These are phyloP conservation scores for Coelopa pilipes DNA, from an alignment of 2,888 invertebrate species.

Conservation along the genomic window DNA sequence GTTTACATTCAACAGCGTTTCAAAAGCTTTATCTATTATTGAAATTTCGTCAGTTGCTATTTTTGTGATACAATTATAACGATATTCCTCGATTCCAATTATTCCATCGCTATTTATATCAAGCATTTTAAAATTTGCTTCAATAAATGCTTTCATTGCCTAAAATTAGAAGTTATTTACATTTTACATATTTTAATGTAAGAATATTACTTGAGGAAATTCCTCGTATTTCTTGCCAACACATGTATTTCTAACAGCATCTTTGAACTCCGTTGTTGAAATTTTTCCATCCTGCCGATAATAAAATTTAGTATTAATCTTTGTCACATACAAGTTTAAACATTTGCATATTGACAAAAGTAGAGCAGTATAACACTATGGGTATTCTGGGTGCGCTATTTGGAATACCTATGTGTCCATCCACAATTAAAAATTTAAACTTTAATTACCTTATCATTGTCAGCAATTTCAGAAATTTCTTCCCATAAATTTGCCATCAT, in stretches of 20 bases:
- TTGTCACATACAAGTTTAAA: not conserved
- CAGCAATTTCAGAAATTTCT: conserved; percentile 85
- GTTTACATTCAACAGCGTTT: conserved; percentile 77
- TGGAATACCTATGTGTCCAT: too few species aligned
- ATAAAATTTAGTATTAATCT: too few species aligned
- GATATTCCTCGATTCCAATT: conserved; percentile 82
- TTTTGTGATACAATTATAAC: conserved; percentile 84
- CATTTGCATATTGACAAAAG: not conserved
- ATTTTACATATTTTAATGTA: too few species aligned
- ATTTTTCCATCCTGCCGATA: conserved; percentile 79
- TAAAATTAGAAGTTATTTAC: conserved; percentile 40
- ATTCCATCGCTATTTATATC: conserved; percentile 84
- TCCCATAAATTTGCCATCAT: conserved; percentile 87
- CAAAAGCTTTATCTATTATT: conserved; percentile 81
- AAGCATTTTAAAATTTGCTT: conserved; percentile 83
- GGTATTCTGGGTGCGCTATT: not conserved
- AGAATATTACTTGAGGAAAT: conserved; percentile 82
- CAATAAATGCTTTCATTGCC: conserved; percentile 87
- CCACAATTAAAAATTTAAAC: not conserved
- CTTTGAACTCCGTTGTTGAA: conserved; percentile 83
- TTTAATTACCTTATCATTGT: conserved; percentile 79
- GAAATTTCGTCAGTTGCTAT: conserved; percentile 82
- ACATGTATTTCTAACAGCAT: conserved; percentile 83
- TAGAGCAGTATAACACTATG: too few species aligned
- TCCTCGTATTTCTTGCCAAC: conserved; percentile 81